A percentile compares a stretch with the other conserved stretches of the same genome.
Conservation (phyloP, 2,113 vertebrate species). For the Dicaeum eximium region DNA sequence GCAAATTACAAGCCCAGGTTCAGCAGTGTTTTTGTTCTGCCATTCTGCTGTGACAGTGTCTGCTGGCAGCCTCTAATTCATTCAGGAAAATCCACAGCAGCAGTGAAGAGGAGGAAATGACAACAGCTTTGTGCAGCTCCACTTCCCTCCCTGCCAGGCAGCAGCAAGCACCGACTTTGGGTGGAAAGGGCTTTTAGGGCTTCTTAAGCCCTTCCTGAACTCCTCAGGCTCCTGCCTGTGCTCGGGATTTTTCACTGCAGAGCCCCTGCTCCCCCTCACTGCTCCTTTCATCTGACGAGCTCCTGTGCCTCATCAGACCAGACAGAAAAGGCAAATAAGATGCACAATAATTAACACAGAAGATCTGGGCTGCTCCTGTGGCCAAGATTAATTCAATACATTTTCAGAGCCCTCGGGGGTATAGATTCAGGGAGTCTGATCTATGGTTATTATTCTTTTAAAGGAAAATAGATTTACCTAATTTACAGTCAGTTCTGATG, state of each 20-base stretch:
- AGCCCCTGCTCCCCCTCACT: background rate
- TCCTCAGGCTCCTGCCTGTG: background rate
- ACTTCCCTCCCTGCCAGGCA: background rate
- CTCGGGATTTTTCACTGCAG: fast-evolving
- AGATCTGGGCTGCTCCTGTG: background rate
- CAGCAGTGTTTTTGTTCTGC: background rate
- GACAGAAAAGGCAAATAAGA: background rate
- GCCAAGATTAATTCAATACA: background rate
- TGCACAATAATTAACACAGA: background rate
- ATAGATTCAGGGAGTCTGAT: background rate
- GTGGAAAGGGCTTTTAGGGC: fast-evolving
- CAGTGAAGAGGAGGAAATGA: background rate
- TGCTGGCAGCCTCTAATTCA: constrained; percentile 4
- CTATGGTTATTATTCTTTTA: constrained; percentile 31
- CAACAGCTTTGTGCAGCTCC: background rate
- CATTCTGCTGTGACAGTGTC: background rate
- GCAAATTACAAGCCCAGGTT: background rate
- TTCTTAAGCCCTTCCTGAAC: background rate
- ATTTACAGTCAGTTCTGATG: constrained; percentile 60
- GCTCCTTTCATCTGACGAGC: fast-evolving
- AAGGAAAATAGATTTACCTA: constrained; percentile 45
- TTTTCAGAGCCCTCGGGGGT: background rate
- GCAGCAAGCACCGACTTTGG: fast-evolving
- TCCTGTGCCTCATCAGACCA: background rate
- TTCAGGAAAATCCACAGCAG: background rate